Conservation (phyloP, 2,888 invertebrate genomes). For the Parnassius mnemosyne region DNA sequence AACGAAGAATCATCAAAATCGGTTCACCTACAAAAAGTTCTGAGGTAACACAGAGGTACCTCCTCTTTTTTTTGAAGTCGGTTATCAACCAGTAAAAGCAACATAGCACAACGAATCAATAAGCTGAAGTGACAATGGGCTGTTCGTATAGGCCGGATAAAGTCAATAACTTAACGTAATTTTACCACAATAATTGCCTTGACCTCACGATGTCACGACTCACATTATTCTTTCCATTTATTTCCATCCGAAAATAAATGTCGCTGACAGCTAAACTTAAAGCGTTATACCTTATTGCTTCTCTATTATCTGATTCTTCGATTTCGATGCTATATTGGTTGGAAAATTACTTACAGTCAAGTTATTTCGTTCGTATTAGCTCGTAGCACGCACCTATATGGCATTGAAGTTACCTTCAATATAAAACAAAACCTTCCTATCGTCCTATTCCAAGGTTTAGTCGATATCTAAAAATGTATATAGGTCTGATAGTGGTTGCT, state of each 20-base stretch:
- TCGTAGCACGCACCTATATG: constrained; percentile 36
- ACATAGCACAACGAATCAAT: no score
- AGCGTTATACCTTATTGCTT: constrained; percentile 36
- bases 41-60: no score
- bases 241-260: constrained; percentile 28
- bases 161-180: constrained; percentile 3
- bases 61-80: no score
- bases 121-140: no score
- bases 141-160: not conserved
- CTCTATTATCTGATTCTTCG: constrained; percentile 31
- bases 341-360: constrained; percentile 32
- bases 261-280: constrained; percentile 29
- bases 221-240: constrained; percentile 6
- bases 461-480: not conserved
- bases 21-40: no score
- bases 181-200: not conserved
- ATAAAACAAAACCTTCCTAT: not conserved
- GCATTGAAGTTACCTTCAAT: constrained; percentile 33
- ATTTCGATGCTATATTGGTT: constrained; percentile 30
- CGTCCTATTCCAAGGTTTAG: constrained; percentile 17
- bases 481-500: not conserved
- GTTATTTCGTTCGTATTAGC: constrained; percentile 36
- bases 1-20: no score
- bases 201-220: not conserved
- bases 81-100: no score